Evolutionary conservation across 2,888 invertebrate genomes (phyloP).

Genomic region (Tipula helvola): DNA sequence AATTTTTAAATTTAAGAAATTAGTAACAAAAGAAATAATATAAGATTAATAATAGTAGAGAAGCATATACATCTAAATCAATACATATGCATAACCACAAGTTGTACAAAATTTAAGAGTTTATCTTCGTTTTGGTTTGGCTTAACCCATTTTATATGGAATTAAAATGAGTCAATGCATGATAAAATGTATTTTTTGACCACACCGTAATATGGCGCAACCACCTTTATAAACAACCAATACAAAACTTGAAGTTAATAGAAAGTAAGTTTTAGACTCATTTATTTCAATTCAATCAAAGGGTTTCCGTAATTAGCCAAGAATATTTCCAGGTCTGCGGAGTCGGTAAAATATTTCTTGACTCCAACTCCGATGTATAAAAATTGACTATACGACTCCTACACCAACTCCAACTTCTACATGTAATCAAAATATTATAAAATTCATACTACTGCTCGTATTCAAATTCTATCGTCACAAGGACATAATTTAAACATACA

Average conservation of each 20-base stretch:
- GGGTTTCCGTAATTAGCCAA: no score
- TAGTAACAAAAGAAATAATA: neutral
- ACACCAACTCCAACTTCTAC: no score
- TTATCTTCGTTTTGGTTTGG: neutral
- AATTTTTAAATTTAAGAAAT: neutral
- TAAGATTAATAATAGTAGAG: neutral
- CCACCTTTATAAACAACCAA: neutral
- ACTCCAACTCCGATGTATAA: no score
- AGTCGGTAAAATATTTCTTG: no score
- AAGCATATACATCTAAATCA: neutral
- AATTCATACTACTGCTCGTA: no score
- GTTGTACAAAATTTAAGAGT: neutral
- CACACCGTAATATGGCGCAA: neutral
- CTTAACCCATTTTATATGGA: neutral
- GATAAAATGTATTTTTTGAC: neutral
- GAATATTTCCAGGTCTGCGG: no score
- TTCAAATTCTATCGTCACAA: no score
- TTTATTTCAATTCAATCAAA: neutral
- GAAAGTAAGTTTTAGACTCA: neutral
- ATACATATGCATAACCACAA: neutral
- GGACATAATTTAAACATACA: no score
- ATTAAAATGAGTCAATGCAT: neutral
- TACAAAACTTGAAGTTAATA: neutral
- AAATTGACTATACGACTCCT: no score
- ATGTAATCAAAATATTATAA: no score